Percentiles rank a stretch among this genome's conserved stretches.
Conservation (phyloP, 2,888 invertebrate species). For the Drosophila quinaria region DNA sequence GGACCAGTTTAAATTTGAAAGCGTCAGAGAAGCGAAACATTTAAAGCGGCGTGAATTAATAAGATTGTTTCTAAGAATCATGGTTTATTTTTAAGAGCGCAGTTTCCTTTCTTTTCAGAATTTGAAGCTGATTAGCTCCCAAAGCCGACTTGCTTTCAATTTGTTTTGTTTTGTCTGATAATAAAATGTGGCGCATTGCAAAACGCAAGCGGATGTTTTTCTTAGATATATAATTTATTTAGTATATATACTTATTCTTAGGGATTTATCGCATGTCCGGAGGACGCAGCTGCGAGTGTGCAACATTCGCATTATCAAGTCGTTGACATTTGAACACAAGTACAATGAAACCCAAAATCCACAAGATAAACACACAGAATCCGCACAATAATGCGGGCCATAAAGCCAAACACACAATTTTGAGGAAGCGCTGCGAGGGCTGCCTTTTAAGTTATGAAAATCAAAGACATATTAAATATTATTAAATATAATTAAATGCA, state of each 20-base stretch:
- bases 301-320: constrained; percentile 40
- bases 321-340: constrained; percentile 40
- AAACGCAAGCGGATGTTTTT: constrained; percentile 43
- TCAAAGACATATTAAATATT: not conserved
- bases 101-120: constrained; percentile 29
- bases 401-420: constrained; percentile 26
- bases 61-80: constrained; percentile 46
- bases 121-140: constrained; percentile 14
- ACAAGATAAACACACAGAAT: constrained; percentile 38
- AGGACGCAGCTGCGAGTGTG: constrained; percentile 40
- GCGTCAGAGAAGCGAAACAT: not conserved
- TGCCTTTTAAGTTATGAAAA: not conserved
- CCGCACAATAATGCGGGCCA: constrained; percentile 22
- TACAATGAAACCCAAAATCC: constrained; percentile 20
- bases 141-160: constrained; percentile 2
- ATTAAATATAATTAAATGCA: too few relatives aligned
- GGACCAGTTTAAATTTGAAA: constrained; percentile 33
- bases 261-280: constrained; percentile 30
- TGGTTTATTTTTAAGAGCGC: constrained; percentile 22
- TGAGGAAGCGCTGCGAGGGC: constrained; percentile 18
- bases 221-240: constrained; percentile 26
- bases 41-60: constrained; percentile 4
- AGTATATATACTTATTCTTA: constrained; percentile 7
- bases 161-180: constrained; percentile 8
- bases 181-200: constrained; percentile 16